Evolutionary conservation across 2,113 vertebrate genomes (phyloP).

Genomic region (Lanius collurio): DNA sequence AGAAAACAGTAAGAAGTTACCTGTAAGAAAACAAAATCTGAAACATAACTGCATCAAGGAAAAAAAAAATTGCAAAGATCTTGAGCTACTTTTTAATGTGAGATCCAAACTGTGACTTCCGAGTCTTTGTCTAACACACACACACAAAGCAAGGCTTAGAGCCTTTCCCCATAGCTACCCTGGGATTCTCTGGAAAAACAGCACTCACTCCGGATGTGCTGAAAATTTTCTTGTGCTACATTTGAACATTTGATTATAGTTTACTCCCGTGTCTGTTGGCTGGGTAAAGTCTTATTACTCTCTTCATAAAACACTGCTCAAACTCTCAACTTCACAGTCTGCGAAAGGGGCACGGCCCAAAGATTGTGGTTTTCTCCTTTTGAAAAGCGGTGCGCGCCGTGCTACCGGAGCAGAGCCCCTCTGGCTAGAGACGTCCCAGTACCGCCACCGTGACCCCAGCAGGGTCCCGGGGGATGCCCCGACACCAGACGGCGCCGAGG

Average conservation of each 20-base stretch:
- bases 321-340: neutral
- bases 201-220: neutral
- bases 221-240: neutral
- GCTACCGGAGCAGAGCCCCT: neutral
- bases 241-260: neutral
- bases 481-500: neutral
- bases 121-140: neutral
- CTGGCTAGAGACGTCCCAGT: fast-evolving
- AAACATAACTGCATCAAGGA: neutral
- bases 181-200: neutral
- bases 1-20: neutral
- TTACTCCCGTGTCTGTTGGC: neutral
- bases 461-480: neutral
- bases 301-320: neutral
- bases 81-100: neutral
- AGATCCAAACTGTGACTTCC: neutral
- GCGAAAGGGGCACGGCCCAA: neutral
- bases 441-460: too few relatives aligned
- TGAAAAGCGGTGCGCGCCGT: fast-evolving
- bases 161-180: neutral
- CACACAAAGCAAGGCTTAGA: neutral
- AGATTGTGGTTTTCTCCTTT: too few relatives aligned
- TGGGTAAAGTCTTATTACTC: neutral
- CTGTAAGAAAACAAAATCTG: neutral
- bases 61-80: neutral